Evolutionary conservation across 2,797 vertebrate species (phyloP), one percentile per base, ranked within the genome.

Genomic region (Staurois parvus): DNA sequence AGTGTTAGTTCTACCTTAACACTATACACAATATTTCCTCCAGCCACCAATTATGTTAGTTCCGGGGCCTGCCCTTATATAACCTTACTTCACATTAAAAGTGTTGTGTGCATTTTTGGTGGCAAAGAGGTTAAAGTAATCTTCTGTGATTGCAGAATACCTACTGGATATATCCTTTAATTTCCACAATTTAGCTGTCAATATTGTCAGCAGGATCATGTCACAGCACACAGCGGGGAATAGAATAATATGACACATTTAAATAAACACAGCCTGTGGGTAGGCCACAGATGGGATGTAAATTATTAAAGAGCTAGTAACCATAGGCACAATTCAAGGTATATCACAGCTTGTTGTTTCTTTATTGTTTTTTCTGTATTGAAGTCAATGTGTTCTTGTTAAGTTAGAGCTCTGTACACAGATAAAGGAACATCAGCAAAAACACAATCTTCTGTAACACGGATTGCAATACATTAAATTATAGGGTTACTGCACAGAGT

Each of bases 241-340:
- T 48, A 45, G 72, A 26, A 42, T 26, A n/a, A 52, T 48, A 45
- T 32, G n/a, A 1, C 24, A 45, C 52, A 74, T 81, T 5, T 84
- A 84, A 83, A 32, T 85, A 87, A 89, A 83, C 84, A 87, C 85
- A 78, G 82, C 80, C 32, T 29, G 56, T 12, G 17, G 66, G 84
- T 0, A 19, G 64, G 85, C 73, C 75, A n/a, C 76, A 88, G 88
- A 88, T 85, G 87, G 70, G 84, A 77, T 76, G 79, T 83, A 26
- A 90, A 85, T 89, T 83, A 87, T 89, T 90, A 83, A 81, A 77
- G 83, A 84, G 67, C 76, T 73, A 37, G 32, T 79, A 72, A 87
- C 86, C 85, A 76, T 77, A 73, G 73, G 85, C 85, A 52, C 32
- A n/a, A 74, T 81, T 89, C 84, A 45, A 67, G 30, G 1, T 11